Conservation (phyloP, 2,113 vertebrate species). For the Quiscalus mexicanus region DNA sequence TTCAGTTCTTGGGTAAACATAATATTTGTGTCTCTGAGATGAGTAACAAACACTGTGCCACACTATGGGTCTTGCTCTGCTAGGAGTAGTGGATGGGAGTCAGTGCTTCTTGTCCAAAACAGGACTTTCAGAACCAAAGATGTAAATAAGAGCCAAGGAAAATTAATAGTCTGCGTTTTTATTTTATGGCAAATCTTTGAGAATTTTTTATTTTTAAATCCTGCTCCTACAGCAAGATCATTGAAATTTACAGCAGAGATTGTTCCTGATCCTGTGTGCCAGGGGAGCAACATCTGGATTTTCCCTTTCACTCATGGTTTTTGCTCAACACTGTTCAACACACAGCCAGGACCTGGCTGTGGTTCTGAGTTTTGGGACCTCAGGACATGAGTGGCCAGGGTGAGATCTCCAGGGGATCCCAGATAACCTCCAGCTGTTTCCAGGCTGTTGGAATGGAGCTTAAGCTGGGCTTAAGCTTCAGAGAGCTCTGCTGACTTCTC, state of each 20-base stretch:
- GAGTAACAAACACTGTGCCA: conserved; percentile 18
- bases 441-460: not conserved
- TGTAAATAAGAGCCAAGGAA: conserved; percentile 19
- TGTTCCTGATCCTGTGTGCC: not conserved
- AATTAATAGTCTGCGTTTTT: conserved; percentile 18
- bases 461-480: not conserved
- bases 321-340: not conserved
- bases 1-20: conserved; percentile 19
- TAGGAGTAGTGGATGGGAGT: not conserved
- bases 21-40: conserved; percentile 24
- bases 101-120: not conserved
- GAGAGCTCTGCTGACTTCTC: not conserved
- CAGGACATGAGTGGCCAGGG: not conserved
- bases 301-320: not conserved
- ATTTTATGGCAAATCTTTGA: not conserved
- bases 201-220: not conserved
- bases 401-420: not conserved
- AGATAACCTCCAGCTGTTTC: not conserved
- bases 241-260: not conserved
- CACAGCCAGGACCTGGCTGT: not conserved
- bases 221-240: no score
- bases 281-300: not conserved
- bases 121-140: conserved; percentile 24
- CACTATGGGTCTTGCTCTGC: not conserved
- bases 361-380: not conserved